A percentile compares a stretch with the other conserved stretches of the same genome.
Evolutionary conservation across 2,113 vertebrate genomes (phyloP).

Genomic region (Salvator merianae): DNA sequence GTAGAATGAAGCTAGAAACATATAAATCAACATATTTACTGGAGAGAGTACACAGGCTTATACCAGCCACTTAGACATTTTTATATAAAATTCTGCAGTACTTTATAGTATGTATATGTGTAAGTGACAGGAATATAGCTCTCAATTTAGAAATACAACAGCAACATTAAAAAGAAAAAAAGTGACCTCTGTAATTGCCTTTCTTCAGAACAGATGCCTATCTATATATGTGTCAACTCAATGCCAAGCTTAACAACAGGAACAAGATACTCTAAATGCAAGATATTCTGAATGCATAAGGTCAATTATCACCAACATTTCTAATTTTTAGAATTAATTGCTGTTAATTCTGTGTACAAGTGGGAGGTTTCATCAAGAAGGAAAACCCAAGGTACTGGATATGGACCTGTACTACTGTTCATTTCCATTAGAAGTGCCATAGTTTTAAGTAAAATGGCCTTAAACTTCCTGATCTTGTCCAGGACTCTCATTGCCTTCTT

Average conservation of each 20-base stretch:
- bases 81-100: conserved; percentile 38
- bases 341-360: not conserved
- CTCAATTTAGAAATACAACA: conserved; percentile 34
- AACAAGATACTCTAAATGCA: conserved; percentile 16
- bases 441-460: too few relatives aligned
- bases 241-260: conserved; percentile 45
- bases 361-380: not conserved
- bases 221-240: conserved; percentile 50
- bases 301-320: not conserved
- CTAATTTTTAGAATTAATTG: not conserved
- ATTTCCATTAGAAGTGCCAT: too few relatives aligned
- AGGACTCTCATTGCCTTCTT: too few relatives aligned
- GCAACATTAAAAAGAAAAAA: conserved; percentile 40
- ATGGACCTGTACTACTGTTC: too few relatives aligned
- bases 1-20: conserved; percentile 57
- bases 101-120: conserved; percentile 32
- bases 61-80: conserved; percentile 40
- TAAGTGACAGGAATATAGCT: conserved; percentile 30
- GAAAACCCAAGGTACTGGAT: not conserved
- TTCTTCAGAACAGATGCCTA: conserved; percentile 38
- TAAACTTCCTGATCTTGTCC: too few relatives aligned
- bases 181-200: conserved; percentile 53
- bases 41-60: conserved; percentile 33
- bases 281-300: conserved; percentile 11
- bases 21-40: conserved; percentile 62